Evolutionary conservation across 2,797 vertebrate species (phyloP).

Genomic region (Yasuhikotakia modesta): DNA sequence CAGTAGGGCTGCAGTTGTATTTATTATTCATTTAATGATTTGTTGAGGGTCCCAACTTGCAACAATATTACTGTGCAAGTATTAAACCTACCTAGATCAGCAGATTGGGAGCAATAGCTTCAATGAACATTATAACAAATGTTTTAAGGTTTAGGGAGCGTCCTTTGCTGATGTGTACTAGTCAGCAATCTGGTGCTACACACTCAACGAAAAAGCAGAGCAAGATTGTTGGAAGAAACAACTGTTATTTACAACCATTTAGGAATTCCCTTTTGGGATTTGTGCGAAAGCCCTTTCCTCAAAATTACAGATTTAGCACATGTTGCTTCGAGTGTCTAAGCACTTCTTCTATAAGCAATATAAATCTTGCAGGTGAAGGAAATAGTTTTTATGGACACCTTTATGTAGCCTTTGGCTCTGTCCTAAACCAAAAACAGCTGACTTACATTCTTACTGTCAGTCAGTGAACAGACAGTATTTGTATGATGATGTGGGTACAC

Average conservation of each 20-base stretch:
- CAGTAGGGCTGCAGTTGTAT: not conserved
- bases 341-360: slow-evolving; percentile 8
- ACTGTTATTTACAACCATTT: slow-evolving; percentile 23
- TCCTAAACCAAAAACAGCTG: not conserved
- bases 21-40: not conserved
- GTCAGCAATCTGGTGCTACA: slow-evolving; percentile 11
- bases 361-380: slow-evolving; percentile 17
- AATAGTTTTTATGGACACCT: not conserved
- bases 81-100: not conserved
- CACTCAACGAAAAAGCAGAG: not conserved
- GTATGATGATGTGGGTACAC: too few species aligned
- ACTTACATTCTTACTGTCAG: not conserved
- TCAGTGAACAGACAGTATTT: not conserved
- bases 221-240: slow-evolving; percentile 11
- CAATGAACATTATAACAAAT: not conserved
- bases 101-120: not conserved
- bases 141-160: not conserved
- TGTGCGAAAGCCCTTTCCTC: slow-evolving; percentile 4
- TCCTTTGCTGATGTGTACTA: slow-evolving; percentile 4
- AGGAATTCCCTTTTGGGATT: not conserved
- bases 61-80: not conserved
- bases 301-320: slow-evolving; percentile 10
- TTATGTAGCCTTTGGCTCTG: slow-evolving; percentile 21
- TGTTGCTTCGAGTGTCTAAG: not conserved
- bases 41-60: not conserved